Evolutionary conservation across 2,113 vertebrate species (phyloP).

Genomic region (Oxygymnocypris stewartii): DNA sequence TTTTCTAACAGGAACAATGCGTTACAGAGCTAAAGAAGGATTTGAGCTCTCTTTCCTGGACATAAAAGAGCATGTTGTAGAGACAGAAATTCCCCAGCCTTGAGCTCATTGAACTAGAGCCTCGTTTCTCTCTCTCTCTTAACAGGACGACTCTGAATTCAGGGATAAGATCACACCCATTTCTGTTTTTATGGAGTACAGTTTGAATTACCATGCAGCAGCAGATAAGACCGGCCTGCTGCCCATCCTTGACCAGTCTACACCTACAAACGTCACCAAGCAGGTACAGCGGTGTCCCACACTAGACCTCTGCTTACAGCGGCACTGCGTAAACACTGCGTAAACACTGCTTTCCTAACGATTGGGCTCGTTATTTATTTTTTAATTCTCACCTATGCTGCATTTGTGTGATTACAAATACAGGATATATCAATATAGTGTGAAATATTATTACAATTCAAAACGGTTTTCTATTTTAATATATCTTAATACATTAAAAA

Average conservation of each 20-base stretch:
- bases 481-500: background rate
- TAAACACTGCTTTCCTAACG: background rate
- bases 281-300: conserved; percentile 77
- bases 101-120: conserved; percentile 43
- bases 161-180: conserved; percentile 96
- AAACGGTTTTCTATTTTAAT: no score
- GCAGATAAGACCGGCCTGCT: conserved; percentile 82
- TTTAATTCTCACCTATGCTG: background rate
- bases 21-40: conserved; percentile 32
- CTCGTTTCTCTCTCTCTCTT: conserved; percentile 34
- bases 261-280: conserved; percentile 86
- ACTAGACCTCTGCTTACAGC: no score
- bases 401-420: background rate
- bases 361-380: background rate
- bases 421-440: background rate
- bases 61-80: conserved; percentile 42
- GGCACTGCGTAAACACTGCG: no score
- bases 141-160: conserved; percentile 91
- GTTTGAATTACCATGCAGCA: conserved; percentile 82
- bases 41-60: conserved; percentile 35
- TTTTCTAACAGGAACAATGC: conserved; percentile 17
- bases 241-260: conserved; percentile 87
- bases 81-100: conserved; percentile 44
- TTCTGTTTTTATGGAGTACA: conserved; percentile 91
- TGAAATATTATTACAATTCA: background rate